Evolutionary conservation across 1,140 invertebrate species (phyloP), one percentile per base, ranked within the genome.

Genomic region (Drosophila nigrodunni): DNA sequence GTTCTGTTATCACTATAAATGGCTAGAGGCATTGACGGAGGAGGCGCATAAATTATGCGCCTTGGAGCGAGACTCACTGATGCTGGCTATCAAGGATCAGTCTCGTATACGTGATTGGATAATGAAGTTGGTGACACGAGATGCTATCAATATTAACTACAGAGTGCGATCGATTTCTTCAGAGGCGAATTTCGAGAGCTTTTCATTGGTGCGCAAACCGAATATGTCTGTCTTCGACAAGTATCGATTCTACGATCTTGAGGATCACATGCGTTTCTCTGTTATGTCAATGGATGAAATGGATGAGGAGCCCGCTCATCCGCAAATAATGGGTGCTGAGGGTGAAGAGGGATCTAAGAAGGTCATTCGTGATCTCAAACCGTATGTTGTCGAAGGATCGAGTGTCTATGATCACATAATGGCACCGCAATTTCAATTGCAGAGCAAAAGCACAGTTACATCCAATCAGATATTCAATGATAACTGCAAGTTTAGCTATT

Each of bases 401-500:
- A 93, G 92, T 4, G 91, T 93, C n/a, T 78, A 93, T 76, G 83
- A 82, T 3, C 94, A 93, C 64, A 74, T 94, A 3, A 80, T 93
- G 62, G 75, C 81, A 7, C 83, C 80, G 1, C 77, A 77, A 25
- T 74, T 91, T 25, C 91, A 86, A 35, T 86, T 92, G 61, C 90
- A 93, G 11, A 93, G 93, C 55, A 91, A 92, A n/a, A 83, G 92
- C 8, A 66, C 80, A 6, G 93, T 94, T n/a, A 92, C 92, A 0
- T 93, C 91, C 11, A 58, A 68, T 55, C 93, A 94, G 69, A 69
- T 92, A 39, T 75, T 76, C 39, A 65, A 91, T 30, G 88, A 93
- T 3, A 85, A 87, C 64, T 70, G 64, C 49, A 86, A 92, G 50
- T 67, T 93, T 15, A 72, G 59, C 4, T 67, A 89, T 15, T 93